phyloP scores from a whole-genome alignment of 2,888 invertebrate genomes.

The Chydorus sphaericus region DNA sequence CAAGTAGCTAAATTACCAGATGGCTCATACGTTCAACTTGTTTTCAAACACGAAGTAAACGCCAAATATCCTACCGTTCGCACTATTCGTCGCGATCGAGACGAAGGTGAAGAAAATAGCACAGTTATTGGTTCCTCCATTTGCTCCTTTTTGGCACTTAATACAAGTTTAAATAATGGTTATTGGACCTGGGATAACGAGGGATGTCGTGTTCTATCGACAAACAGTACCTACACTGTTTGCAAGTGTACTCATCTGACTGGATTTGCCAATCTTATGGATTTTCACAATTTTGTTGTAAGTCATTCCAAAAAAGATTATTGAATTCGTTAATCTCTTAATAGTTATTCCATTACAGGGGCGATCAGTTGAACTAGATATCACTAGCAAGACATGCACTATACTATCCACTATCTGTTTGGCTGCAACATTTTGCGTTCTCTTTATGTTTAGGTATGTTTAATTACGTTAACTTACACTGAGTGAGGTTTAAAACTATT shows the following conservation, averaged over 20 bases:
- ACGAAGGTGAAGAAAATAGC: slow-evolving; percentile 15
- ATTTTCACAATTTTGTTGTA: slow-evolving; percentile 26
- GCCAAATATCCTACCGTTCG: slow-evolving; percentile 6
- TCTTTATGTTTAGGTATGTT: slow-evolving; percentile 28
- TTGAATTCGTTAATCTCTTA: background rate
- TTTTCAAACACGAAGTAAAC: slow-evolving; percentile 8
- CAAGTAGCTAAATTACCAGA: no score
- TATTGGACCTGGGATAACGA: slow-evolving; percentile 20
- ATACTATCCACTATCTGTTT: slow-evolving; percentile 18
- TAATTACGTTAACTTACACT: background rate
- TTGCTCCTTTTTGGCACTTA: slow-evolving; percentile 1
- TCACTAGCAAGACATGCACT: slow-evolving; percentile 21
- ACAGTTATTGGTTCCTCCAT: slow-evolving; percentile 14
- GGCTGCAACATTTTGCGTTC: slow-evolving; percentile 20
- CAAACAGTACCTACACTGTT: slow-evolving; percentile 26
- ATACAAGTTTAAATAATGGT: background rate
- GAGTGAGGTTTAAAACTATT: no score
- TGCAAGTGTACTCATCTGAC: slow-evolving; percentile 30
- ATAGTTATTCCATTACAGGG: no score
- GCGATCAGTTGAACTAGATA: slow-evolving; percentile 20
- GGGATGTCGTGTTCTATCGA: slow-evolving; percentile 23
- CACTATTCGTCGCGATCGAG: slow-evolving; percentile 13
- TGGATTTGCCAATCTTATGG: slow-evolving; percentile 30
- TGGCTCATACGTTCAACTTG: slow-evolving; percentile 2
- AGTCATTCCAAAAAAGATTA: no score